Percentiles rank a stretch among this genome's conserved stretches.
phyloP scores from a whole-genome alignment of 1,140 invertebrate genomes.

The Heterodera carotae region DNA sequence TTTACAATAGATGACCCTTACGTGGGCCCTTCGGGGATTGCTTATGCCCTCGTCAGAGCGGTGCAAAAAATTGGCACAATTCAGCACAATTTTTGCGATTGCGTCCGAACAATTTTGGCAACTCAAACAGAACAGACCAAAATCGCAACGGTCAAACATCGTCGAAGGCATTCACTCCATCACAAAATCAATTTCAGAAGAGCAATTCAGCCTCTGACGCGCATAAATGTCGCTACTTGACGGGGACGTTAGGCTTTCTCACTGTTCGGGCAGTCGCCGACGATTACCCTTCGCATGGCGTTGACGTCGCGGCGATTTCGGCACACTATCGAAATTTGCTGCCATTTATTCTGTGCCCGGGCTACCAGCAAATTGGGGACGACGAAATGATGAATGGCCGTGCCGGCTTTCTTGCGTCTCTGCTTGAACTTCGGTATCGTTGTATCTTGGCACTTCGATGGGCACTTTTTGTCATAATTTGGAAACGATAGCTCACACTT shows the following conservation, averaged over 20 bases:
- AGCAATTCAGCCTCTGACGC: neutral
- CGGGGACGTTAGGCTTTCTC: slow-evolving; percentile 37
- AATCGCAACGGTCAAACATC: neutral
- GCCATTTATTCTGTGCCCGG: slow-evolving; percentile 10
- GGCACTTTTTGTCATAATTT: slow-evolving; percentile 1
- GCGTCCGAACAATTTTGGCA: slow-evolving; percentile 7
- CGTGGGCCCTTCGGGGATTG: slow-evolving; percentile 34
- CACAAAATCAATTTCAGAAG: slow-evolving; percentile 31
- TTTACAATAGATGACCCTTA: slow-evolving; percentile 36
- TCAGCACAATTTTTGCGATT: slow-evolving; percentile 26
- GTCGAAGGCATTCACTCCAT: neutral
- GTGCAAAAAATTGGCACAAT: neutral
- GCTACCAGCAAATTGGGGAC: slow-evolving; percentile 48
- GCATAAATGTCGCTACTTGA: slow-evolving; percentile 40
- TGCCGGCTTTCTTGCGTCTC: slow-evolving; percentile 37
- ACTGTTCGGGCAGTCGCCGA: slow-evolving; percentile 41
- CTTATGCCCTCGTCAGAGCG: slow-evolving; percentile 25
- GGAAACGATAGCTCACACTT: slow-evolving; percentile 34
- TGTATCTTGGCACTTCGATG: no score
- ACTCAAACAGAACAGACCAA: neutral
- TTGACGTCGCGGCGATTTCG: neutral
- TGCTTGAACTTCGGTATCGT: slow-evolving; percentile 29
- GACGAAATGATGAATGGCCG: slow-evolving; percentile 49
- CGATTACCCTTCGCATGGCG: slow-evolving; percentile 8
- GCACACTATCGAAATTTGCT: slow-evolving; percentile 31